Percentiles rank a stretch among this genome's conserved stretches.
Evolutionary conservation across 2,113 vertebrate species (phyloP).

Genomic region (Silurus asotus): DNA sequence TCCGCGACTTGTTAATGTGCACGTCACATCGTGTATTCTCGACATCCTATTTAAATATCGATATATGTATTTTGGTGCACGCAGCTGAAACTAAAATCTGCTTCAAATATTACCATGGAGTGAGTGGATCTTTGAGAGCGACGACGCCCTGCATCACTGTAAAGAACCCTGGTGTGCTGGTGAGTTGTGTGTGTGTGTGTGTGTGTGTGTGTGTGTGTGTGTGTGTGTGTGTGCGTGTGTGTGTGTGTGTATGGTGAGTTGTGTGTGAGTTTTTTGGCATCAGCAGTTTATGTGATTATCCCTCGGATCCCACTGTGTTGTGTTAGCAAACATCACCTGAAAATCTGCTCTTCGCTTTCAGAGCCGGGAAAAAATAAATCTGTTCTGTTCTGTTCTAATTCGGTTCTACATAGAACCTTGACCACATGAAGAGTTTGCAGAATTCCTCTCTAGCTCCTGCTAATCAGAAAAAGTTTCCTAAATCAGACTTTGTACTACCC

Average conservation of each 20-base stretch:
- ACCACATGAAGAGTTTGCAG: not conserved
- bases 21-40: too few species aligned
- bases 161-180: conserved; percentile 90
- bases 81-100: conserved; percentile 97
- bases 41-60: not conserved
- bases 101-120: conserved; percentile 97
- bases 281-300: conserved; percentile 8
- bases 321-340: conserved; percentile 7
- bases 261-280: not conserved
- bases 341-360: conserved; percentile 9
- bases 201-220: conserved; percentile 26
- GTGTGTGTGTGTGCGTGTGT: conserved; percentile 18
- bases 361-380: not conserved
- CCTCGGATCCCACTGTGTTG: not conserved
- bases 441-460: not conserved
- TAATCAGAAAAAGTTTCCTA: not conserved
- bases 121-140: conserved; percentile 91
- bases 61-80: not conserved
- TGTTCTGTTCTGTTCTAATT: not conserved
- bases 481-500: not conserved
- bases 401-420: not conserved
- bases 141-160: conserved; percentile 95
- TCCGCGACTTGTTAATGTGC: too few species aligned
- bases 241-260: not conserved
- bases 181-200: conserved; percentile 65